These are phyloP conservation scores for Caenorhabditis becei DNA, from an alignment of 2,888 invertebrate species.

Conservation along the genomic window DNA sequence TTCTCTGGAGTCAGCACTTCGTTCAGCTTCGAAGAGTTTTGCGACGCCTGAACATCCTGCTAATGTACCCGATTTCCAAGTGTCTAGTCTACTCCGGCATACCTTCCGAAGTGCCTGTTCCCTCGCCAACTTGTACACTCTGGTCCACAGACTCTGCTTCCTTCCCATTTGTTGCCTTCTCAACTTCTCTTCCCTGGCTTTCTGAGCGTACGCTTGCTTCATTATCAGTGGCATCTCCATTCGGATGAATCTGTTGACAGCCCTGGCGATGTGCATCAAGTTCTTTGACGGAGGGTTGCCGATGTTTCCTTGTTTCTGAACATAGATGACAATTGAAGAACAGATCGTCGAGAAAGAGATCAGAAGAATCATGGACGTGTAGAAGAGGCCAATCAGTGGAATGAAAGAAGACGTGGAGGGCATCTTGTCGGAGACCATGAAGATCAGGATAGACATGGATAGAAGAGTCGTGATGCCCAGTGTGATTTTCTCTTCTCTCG, in stretches of 20 bases:
- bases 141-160: slow-evolving; percentile 73
- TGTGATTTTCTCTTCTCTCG: slow-evolving; percentile 78
- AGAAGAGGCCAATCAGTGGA: slow-evolving; percentile 83
- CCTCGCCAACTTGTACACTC: slow-evolving; percentile 66
- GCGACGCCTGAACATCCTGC: slow-evolving; percentile 58
- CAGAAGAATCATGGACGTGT: slow-evolving; percentile 83
- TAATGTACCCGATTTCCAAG: not conserved
- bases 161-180: slow-evolving; percentile 64
- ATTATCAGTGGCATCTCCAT: slow-evolving; percentile 79
- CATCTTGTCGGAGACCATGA: slow-evolving; percentile 82
- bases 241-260: slow-evolving; percentile 71
- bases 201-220: slow-evolving; percentile 79
- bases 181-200: slow-evolving; percentile 75
- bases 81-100: not conserved
- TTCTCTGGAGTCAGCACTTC: slow-evolving; percentile 59
- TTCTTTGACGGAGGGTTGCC: slow-evolving; percentile 75
- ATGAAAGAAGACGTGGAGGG: slow-evolving; percentile 83
- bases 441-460: slow-evolving; percentile 83
- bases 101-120: slow-evolving; percentile 66
- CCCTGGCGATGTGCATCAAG: slow-evolving; percentile 75
- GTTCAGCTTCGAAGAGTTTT: slow-evolving; percentile 58
- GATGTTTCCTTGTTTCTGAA: slow-evolving; percentile 82
- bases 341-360: slow-evolving; percentile 83
- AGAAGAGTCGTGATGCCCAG: slow-evolving; percentile 78
- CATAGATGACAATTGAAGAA: slow-evolving; percentile 83